Percentiles rank a stretch among this genome's conserved stretches.
Evolutionary conservation across 1,140 invertebrate species (phyloP).

Genomic region (Branchinecta lynchi): DNA sequence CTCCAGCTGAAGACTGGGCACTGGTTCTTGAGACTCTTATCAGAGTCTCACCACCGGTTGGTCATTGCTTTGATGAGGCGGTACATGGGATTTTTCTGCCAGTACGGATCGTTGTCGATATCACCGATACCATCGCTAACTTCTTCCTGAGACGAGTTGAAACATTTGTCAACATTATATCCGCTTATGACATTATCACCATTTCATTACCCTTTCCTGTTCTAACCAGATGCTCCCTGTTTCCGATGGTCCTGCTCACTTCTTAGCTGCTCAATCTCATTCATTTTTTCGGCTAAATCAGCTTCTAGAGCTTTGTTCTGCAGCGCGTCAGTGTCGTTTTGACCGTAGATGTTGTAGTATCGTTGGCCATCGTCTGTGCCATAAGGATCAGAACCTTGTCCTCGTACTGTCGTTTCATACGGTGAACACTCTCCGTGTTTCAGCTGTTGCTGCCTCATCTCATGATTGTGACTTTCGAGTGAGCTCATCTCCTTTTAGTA

Average conservation of each 20-base stretch:
- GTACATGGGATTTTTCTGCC: slow-evolving; percentile 19
- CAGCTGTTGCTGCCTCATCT: too few relatives aligned
- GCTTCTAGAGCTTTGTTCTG: background rate
- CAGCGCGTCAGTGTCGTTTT: background rate
- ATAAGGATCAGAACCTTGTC: too few relatives aligned
- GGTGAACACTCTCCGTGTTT: too few relatives aligned
- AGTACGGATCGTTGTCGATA: slow-evolving; percentile 18
- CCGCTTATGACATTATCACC: background rate
- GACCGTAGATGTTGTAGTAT: too few relatives aligned
- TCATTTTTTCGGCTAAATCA: background rate
- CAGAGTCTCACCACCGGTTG: background rate
- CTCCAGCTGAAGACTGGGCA: background rate
- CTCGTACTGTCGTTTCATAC: too few relatives aligned
- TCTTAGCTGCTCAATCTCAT: background rate
- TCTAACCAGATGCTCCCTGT: too few relatives aligned
- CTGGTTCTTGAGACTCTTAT: background rate
- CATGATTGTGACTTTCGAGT: too few relatives aligned
- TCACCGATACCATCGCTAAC: slow-evolving; percentile 2
- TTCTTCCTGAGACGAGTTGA: background rate
- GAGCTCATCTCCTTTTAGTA: too few relatives aligned
- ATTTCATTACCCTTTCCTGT: background rate
- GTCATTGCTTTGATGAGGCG: slow-evolving; percentile 16
- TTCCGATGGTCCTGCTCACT: background rate
- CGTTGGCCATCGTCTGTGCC: too few relatives aligned
- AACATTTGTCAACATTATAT: background rate